Base-by-base conservation (phyloP, 2,797 vertebrate species). In the Vipera latastei region DNA sequence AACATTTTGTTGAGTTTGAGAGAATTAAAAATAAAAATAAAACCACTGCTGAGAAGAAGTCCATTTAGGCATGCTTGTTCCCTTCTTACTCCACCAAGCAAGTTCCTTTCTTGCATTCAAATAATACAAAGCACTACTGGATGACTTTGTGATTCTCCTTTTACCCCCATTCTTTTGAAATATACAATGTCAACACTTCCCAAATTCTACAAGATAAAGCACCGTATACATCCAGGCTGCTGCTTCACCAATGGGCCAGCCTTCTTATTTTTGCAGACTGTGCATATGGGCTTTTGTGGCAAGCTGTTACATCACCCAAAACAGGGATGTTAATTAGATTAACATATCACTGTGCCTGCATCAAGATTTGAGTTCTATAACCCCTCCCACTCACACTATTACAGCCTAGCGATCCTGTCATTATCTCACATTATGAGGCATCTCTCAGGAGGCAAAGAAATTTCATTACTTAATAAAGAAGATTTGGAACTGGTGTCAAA, bases 251-350 rank as follows among this genome's bases (percentile, higher is more conserved):
- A n/a, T n/a, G 25, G 38, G 28, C 25, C 56, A 28, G 25, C 26
- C 25, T 87, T 38, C n/a, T 26, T 56, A 55, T 44, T 48, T 69
- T 69, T 87, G 8, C 53, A 6, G 25, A 57, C 44, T 16, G 26
- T 22, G 16, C 1, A 2, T 20, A 8, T 4, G 22, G 38, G 55
- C 20, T 57, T 88, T 88, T 51, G 20, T 5, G 14, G 55, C 55
- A 88, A 92, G 7, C 55, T 0, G 0, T 20, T 53, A 4, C 11
- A 56, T 89, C 63, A n/a, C 0, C 92, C 0, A 0, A 56, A 2
- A 5, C 32, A 65, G 59, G 44, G 88, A 1, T 51, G 32, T 92
- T 94, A 94, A 95, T 13, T 95, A 90, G 88, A 88, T 95, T 95
- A 93, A 93, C 93, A 53, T 88, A 86, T 73, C 91, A 89, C 73